Conservation (phyloP, 2,888 invertebrate species). For the Euclidia mi region DNA sequence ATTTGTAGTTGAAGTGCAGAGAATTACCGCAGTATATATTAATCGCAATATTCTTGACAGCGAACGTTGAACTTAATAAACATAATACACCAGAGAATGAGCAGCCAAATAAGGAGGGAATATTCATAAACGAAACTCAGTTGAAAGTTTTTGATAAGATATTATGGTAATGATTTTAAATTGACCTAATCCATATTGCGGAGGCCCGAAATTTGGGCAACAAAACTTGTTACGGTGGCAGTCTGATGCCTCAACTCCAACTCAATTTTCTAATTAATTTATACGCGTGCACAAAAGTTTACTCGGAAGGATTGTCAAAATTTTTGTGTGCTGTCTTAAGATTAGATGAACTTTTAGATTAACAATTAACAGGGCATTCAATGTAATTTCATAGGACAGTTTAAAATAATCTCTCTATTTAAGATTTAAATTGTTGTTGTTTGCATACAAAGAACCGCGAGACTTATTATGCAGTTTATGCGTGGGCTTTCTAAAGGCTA, state of each 20-base stretch:
- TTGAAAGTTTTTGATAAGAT: conserved; percentile 80
- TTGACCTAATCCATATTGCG: conserved; percentile 83
- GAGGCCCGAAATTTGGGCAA: conserved; percentile 64
- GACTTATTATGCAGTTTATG: too few species aligned
- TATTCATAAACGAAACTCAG: conserved; percentile 78
- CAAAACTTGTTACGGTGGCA: conserved; percentile 70
- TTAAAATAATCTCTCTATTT: conserved; percentile 5
- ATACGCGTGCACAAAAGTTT: conserved; percentile 68
- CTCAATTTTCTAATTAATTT: conserved; percentile 78
- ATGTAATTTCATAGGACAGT: conserved; percentile 1
- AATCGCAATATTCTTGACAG: conserved; percentile 37
- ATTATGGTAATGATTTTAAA: conserved; percentile 85
- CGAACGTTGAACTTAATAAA: conserved; percentile 59
- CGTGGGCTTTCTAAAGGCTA: too few species aligned
- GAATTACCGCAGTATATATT: conserved; percentile 37
- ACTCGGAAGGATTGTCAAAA: conserved; percentile 59
- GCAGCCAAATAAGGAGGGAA: conserved; percentile 71
- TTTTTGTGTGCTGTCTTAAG: conserved; percentile 60
- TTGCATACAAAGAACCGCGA: too few species aligned
- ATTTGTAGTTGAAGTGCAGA: too few species aligned
- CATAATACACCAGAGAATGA: conserved; percentile 65
- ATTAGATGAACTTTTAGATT: conserved; percentile 33
- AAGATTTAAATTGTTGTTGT: too few species aligned
- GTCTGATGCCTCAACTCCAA: conserved; percentile 70
- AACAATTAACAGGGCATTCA: conserved; percentile 7